phyloP scores from a whole-genome alignment of 2,113 vertebrate genomes.

The Misgurnus mizolepis region DNA sequence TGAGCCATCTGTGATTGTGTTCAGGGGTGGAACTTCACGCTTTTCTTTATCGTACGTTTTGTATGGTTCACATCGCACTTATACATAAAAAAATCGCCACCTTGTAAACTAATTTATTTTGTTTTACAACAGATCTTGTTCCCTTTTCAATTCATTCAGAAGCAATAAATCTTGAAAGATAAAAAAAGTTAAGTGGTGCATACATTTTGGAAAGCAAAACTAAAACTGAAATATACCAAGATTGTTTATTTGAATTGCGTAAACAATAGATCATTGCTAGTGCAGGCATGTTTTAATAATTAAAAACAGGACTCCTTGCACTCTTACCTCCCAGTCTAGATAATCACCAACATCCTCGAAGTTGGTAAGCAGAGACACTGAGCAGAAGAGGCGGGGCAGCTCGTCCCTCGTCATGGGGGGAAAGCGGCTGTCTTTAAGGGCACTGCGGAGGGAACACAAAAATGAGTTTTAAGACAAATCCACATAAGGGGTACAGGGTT shows the following conservation, averaged over 20 bases:
- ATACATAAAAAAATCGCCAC: too few relatives aligned
- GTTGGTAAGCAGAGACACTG: slow-evolving; percentile 99
- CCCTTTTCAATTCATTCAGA: too few relatives aligned
- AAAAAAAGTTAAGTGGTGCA: too few relatives aligned
- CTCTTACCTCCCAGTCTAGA: slow-evolving; percentile 99
- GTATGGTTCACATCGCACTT: too few relatives aligned
- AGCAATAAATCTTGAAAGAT: too few relatives aligned
- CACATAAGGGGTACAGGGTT: neutral
- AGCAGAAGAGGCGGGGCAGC: slow-evolving; percentile 99
- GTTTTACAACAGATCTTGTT: too few relatives aligned
- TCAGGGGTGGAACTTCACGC: too few relatives aligned
- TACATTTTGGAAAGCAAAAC: neutral
- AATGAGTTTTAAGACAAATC: neutral
- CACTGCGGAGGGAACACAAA: slow-evolving; percentile 78
- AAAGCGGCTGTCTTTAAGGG: slow-evolving; percentile 99
- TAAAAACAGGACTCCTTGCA: neutral
- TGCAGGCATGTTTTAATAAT: neutral
- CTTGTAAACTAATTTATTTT: too few relatives aligned
- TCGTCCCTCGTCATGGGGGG: slow-evolving; percentile 99
- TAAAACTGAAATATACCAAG: neutral
- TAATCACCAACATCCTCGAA: slow-evolving; percentile 99
- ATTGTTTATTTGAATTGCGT: neutral
- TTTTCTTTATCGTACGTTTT: too few relatives aligned
- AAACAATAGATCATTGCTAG: neutral
- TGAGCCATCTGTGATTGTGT: too few relatives aligned